Base-by-base conservation (phyloP, 2,113 vertebrate genomes). In the Eurypyga helias region DNA sequence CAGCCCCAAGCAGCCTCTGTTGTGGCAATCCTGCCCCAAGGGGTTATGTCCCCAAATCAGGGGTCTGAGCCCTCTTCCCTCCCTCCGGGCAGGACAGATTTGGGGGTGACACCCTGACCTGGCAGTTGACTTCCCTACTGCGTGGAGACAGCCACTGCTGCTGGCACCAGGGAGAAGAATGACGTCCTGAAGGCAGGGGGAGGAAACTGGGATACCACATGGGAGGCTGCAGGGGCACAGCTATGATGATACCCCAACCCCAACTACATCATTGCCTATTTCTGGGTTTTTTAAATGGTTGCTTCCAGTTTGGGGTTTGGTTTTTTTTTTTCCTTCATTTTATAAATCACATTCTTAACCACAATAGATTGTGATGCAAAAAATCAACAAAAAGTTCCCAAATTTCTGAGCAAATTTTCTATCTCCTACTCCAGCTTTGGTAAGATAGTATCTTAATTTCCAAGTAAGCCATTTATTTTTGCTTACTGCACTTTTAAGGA, bases 401-500 rank as follows among this genome's bases (percentile, higher is more conserved):
- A 36, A 77, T 20, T 54, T 76, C 36, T 54, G 57, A 67, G 10
- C 24, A 85, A 72, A 91, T 95, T 94, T 90, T 94, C 67, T 77
- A 33, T 26, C 61, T 88, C 55, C 79, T 89, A 66, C 66, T 72
- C 7, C 15, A 77, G 31, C 70, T 93, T 81, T 2, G 1, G 91
- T 91, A 83, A 95, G 82, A 36, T 75, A 87, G 29, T 41, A 87
- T 26, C 51, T 34, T 23, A 17, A 73, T 95, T 94, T 89, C 72
- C 72, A 93, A 95, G 34, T 54, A 61, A 94, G 36, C 36, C 4
- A 90, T 83, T 46, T 48, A 80, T 60, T 92, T 93, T 89, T 95
- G 46, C 23, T 52, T 90, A 51, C 31, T 95, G 64, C 4, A 1
- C 14, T 69, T 97, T 97, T 83, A 91, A 90, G 89, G 28, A 83